A percentile compares a stretch with the other conserved stretches of the same genome.
Evolutionary conservation across 2,888 invertebrate species (phyloP).

Genomic region (Nemapogon koenigi): DNA sequence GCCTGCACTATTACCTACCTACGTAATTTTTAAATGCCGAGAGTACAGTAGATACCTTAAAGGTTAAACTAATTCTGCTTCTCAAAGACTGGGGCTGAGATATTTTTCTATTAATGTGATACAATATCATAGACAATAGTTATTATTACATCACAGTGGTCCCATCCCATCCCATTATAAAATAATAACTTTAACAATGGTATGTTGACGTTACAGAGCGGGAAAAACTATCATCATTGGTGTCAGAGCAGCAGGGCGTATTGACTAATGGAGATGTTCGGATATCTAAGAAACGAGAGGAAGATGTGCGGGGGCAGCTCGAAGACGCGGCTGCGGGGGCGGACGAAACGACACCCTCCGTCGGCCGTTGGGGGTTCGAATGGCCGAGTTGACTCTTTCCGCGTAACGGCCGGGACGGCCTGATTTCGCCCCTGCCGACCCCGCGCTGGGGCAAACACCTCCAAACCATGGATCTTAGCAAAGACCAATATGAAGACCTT

Average conservation of each 20-base stretch:
- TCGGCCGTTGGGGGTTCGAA: constrained; percentile 91
- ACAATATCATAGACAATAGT: too few species aligned
- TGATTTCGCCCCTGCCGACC: constrained; percentile 30
- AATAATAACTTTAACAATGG: too few species aligned
- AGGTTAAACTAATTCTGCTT: too few species aligned
- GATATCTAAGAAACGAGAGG: too few species aligned
- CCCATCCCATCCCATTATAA: too few species aligned
- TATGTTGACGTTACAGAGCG: too few species aligned
- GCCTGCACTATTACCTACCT: too few species aligned
- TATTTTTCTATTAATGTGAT: too few species aligned
- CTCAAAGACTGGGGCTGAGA: too few species aligned
- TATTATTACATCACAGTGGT: too few species aligned
- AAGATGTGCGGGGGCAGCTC: constrained; percentile 26
- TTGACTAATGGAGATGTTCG: constrained; percentile 65
- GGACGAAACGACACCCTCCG: constrained; percentile 72
- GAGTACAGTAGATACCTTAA: too few species aligned
- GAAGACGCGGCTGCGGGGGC: constrained; percentile 50
- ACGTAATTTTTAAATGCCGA: too few species aligned
- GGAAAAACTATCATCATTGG: constrained; percentile 72
- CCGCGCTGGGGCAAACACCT: constrained; percentile 44
- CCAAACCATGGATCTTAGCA: constrained; percentile 27
- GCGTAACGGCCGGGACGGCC: constrained; percentile 35
- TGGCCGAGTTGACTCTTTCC: constrained; percentile 98
- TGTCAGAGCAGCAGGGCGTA: constrained; percentile 70
- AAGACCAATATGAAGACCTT: constrained; percentile 77